Evolutionary conservation across 2,888 invertebrate genomes (phyloP), one percentile per base, ranked within the genome.

Genomic region (Drepanosiphum platanoidis): DNA sequence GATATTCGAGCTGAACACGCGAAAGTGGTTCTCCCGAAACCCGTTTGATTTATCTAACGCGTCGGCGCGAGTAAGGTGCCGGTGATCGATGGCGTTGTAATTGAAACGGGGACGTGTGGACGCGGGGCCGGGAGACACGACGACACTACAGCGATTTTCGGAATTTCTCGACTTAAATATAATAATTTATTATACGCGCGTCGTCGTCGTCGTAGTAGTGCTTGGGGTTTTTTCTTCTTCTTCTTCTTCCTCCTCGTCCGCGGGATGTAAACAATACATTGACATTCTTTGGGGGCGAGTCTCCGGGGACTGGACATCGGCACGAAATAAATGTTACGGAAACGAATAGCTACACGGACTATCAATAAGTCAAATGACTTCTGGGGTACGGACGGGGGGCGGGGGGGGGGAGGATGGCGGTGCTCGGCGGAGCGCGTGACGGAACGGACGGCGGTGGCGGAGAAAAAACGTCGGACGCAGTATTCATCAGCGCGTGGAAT

Each of bases 361-460:
- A 77, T 84, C 84, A 68, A 84, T 84, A 84, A 84, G 84, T 84
- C 75, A 75, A 84, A 83, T 75, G 83, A 84, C 84, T 77, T 46
- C n/a, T 36, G 68, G 77, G 68, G 68, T 39, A 39, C 30, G 11
- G 15, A 27, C 11, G 30, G 13, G 27, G 7, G 39, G 27, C n/a
- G 34, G 15, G 7, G 30, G 9, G 58, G 39, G 5, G n/a, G 36
- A 30, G 46, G 61, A 27, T 27, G 9, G 3, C 1, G 22, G 15
- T n/a, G n/a, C n/a, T n/a, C n/a, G n/a, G n/a, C 61, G 39, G 11
- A 15, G 36, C 11, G 30, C 15, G 27, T 11, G 39, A 30, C n/a
- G 34, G 15, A 8, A 39, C 18, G 58, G 39, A 4, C n/a, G 36
- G 39, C 42, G 61, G 36, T 27, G 9, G 3, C 1, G 22, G 15